Evolutionary conservation across 2,797 vertebrate species (phyloP), one percentile per base, ranked within the genome.

Genomic region (Gallinago stenura): DNA sequence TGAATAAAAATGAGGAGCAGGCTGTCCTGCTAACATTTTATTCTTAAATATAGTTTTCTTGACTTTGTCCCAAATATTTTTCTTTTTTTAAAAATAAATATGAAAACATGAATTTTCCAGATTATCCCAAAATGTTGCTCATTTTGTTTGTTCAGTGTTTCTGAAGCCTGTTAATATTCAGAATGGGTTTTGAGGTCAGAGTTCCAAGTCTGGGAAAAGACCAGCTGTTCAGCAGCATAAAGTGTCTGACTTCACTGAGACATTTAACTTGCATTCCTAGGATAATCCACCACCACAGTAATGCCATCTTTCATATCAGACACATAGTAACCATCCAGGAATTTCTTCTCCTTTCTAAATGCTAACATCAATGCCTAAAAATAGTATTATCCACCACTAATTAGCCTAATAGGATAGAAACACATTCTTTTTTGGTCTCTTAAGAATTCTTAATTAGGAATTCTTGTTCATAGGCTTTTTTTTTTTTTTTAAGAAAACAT

Each of bases 121-220:
- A 77, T 43, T 9, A 51, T 41, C 24, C 22, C 31, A 66, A 78
- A 48, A 8, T 2, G 4, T 3, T 64, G 14, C 22, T 73, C 9
- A 28, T 50, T 73, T 79, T 24, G 7, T 6, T 72, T 77, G 39
- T 19, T 30, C n/a, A 41, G 14, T 79, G 51, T 69, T 90, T 80
- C 81, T 95, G 61, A 91, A 92, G 58, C 3, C 66, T 24, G 17
- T 96, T 94, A 93, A 90, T 66, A 97, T 92, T 94, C 89, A 86
- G 33, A 39, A 60, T 87, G 56, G 10, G 64, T 76, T 93, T 50
- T 91, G 45, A 95, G 88, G 83, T 88, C 83, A 87, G 76, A 95
- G 70, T 84, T 87, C 64, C 62, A 64, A 65, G 82, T 37, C 90
- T 91, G 69, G n/a, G 54, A 71, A 83, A 69, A 87, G 89, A 68